Conservation (phyloP, 2,888 invertebrate species). For the Auanema sp. region DNA sequence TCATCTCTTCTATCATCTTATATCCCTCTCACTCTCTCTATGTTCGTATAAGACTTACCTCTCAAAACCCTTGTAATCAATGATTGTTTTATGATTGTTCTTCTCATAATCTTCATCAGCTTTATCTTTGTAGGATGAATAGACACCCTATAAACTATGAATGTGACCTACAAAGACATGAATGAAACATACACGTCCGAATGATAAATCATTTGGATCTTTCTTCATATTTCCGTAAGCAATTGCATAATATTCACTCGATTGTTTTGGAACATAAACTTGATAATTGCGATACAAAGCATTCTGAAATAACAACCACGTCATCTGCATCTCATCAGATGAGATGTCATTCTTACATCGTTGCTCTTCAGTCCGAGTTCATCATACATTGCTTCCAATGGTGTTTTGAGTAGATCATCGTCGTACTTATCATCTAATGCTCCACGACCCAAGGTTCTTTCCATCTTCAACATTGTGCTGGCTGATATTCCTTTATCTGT, state of each 20-base stretch:
- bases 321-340: constrained; percentile 3
- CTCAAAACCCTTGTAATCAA: constrained; percentile 61
- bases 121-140: constrained; percentile 37
- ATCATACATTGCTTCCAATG: constrained; percentile 49
- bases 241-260: constrained; percentile 55
- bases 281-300: constrained; percentile 46
- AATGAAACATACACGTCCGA: constrained; percentile 3
- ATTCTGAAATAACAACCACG: constrained; percentile 16
- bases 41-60: constrained; percentile 41
- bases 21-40: not conserved
- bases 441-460: constrained; percentile 49
- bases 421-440: constrained; percentile 53
- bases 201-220: not conserved
- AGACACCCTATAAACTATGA: constrained; percentile 6
- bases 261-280: constrained; percentile 60
- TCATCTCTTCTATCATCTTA: too few species aligned
- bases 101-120: constrained; percentile 53
- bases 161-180: not conserved
- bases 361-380: constrained; percentile 48
- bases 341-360: constrained; percentile 18
- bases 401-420: constrained; percentile 42
- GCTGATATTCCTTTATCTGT: constrained; percentile 49
- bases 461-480: constrained; percentile 52
- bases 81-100: constrained; percentile 53
- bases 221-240: constrained; percentile 34